These are phyloP conservation scores for Pygoscelis antarcticus DNA, from an alignment of 2,113 vertebrate genomes.

Conservation along the genomic window DNA sequence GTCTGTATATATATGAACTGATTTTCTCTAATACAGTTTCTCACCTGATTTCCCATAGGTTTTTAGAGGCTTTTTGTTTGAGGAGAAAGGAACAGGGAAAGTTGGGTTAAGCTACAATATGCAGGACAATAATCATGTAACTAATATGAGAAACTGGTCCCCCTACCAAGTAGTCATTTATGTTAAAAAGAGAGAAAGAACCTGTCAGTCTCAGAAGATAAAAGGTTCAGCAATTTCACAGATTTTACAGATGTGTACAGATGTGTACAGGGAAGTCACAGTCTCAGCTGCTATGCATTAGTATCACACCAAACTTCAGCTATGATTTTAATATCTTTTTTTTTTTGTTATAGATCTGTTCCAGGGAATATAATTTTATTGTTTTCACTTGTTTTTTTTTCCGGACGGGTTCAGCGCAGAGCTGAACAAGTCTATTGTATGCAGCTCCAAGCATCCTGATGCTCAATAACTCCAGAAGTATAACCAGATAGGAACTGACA, in stretches of 20 bases:
- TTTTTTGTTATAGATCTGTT: not conserved
- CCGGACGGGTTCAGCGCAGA: not conserved
- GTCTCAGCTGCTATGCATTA: not conserved
- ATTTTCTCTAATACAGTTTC: slow-evolving; percentile 58
- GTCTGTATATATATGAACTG: slow-evolving; percentile 63
- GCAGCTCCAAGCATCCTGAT: not conserved
- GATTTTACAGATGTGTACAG: not conserved
- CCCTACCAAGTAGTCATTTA: not conserved
- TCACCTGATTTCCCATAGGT: slow-evolving; percentile 51
- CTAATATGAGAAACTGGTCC: not conserved
- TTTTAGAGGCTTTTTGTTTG: slow-evolving; percentile 33
- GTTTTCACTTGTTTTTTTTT: not conserved
- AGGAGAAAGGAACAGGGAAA: not conserved
- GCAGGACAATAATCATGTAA: not conserved
- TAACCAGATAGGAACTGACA: not conserved
- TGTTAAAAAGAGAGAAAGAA: not conserved
- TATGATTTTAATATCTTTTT: not conserved
- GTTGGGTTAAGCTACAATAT: not conserved
- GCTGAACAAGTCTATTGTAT: not conserved
- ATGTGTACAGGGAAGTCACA: not conserved
- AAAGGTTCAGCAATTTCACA: not conserved
- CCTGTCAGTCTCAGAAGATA: not conserved
- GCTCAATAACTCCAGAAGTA: not conserved
- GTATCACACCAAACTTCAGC: not conserved
- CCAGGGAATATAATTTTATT: not conserved